Evolutionary conservation across 1,140 invertebrate genomes (phyloP).

Genomic region (roundworm (Caenorhabditis elegans)): DNA sequence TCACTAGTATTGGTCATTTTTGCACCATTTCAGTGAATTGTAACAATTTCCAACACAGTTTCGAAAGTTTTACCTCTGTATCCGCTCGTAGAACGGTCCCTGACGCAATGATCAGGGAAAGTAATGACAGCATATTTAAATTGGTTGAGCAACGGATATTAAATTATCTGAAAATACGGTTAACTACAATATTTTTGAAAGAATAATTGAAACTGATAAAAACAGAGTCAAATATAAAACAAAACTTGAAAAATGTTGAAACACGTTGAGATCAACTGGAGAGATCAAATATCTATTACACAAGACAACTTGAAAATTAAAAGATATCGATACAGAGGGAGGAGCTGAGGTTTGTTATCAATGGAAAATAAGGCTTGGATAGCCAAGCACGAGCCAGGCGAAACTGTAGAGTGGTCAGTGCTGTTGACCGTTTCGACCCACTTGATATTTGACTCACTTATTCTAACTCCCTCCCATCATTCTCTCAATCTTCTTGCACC

Average conservation of each 20-base stretch:
- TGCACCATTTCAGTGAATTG: too few relatives aligned
- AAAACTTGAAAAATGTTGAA: too few relatives aligned
- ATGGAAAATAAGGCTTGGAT: conserved; percentile 14
- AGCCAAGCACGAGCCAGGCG: conserved; percentile 18
- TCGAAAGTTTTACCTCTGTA: background rate
- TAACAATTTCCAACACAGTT: background rate
- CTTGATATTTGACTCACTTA: conserved; percentile 3
- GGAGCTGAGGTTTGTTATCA: background rate
- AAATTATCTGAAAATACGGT: background rate
- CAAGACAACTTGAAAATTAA: background rate
- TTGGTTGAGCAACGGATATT: background rate
- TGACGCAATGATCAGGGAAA: conserved; percentile 43
- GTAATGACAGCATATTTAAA: conserved; percentile 35
- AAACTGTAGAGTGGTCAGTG: conserved; percentile 28
- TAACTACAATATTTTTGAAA: too few relatives aligned
- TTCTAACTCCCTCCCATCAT: conserved; percentile 18
- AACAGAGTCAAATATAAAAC: too few relatives aligned
- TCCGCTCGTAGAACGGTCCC: conserved; percentile 29
- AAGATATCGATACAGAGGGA: background rate
- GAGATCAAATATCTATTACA: background rate
- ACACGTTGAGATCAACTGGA: too few relatives aligned
- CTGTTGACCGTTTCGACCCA: conserved; percentile 38
- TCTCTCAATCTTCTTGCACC: conserved; percentile 13
- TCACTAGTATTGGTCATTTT: too few relatives aligned
- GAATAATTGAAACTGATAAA: too few relatives aligned